Percentiles rank a stretch among this genome's conserved stretches.
Evolutionary conservation across 1,140 invertebrate genomes (phyloP).

Genomic region (Cepaea nemoralis): DNA sequence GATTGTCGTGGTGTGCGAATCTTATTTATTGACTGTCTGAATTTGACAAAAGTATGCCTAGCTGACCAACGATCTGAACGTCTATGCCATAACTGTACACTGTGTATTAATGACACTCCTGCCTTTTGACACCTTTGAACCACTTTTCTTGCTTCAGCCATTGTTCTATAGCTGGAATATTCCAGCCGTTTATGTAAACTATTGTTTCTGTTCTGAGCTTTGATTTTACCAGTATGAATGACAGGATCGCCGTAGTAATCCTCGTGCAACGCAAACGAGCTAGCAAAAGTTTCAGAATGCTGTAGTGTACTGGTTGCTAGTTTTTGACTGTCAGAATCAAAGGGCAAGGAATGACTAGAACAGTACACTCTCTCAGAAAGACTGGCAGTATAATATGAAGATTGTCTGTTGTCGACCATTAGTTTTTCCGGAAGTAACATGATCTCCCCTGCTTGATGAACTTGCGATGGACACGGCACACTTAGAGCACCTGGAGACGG

Average conservation of each 20-base stretch:
- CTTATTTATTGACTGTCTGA: neutral
- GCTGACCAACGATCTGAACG: neutral
- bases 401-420: no score
- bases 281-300: neutral
- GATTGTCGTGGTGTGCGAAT: neutral
- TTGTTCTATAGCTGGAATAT: neutral
- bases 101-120: constrained; percentile 9
- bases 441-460: neutral
- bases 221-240: neutral
- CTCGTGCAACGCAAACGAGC: neutral
- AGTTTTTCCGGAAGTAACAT: neutral
- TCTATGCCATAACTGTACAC: neutral
- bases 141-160: neutral
- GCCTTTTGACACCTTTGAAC: constrained; percentile 13
- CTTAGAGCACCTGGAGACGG: no score
- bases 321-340: neutral
- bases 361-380: neutral
- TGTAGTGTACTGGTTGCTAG: neutral
- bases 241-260: neutral
- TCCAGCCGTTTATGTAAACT: neutral
- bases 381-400: no score
- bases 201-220: neutral
- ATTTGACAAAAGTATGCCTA: neutral
- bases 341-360: constrained; percentile 23
- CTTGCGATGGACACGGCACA: no score